Base-by-base conservation (phyloP, 2,888 invertebrate genomes). In the Drosophila cracens region DNA sequence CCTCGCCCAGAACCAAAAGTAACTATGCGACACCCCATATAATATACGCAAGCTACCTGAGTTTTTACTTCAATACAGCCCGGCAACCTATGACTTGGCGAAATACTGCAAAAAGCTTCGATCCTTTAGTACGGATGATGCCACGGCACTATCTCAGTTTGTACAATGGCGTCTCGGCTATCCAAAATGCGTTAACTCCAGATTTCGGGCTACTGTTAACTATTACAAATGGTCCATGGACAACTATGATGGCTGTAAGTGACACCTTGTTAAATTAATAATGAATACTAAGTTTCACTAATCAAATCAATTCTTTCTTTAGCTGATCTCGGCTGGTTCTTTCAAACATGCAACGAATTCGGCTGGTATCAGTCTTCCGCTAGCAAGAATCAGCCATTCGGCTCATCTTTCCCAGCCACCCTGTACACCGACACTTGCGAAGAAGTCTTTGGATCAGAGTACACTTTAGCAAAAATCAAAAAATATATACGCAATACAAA, bases 301-400 rank as follows among this genome's bases (percentile, higher is more conserved):
- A 29, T 38, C 11, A n/a, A 38, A 38, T 27, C 8, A 4, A 27
- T 8, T 38, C 0, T 6, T 34, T 25, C n/a, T 0, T 94, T 95
- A 96, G 96, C 94, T 91, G 95, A 96, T 0, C 94, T 83, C 3
- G 56, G 57, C 7, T 97, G 97, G 97, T 94, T 94, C 0, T 97
- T 96, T 92, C 97, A 97, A 93, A 96, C 96, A 0, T 98, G 97
- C 92, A 95, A 95, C 48, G 97, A 97, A 93, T 97, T 95, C 92
- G 97, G 97, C 57, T 97, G 95, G 94, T 97, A 94, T 92, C 97
- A 97, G 93, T 95, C 96, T 2, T 95, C 96, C 1, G 94, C 93
- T 75, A 94, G 95, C 51, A 60, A 86, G 0, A 86, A 92, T 0
- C 95, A 95, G 69, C 95, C 96, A 0, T 94, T 95, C 3, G 91